Evolutionary conservation across 2,797 vertebrate species (phyloP).

Genomic region (Jordanella pulchra): DNA sequence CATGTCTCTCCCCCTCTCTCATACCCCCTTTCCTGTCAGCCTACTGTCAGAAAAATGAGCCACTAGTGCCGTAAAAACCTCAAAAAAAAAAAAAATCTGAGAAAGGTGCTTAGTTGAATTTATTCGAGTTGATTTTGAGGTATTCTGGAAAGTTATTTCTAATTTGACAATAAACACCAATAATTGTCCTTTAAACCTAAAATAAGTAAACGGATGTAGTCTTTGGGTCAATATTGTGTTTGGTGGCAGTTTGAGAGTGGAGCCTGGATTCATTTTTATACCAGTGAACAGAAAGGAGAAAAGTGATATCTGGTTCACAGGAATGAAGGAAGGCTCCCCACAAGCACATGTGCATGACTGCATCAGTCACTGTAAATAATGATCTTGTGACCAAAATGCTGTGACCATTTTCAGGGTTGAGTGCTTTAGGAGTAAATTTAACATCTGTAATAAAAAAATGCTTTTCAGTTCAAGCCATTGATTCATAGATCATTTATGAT

Average conservation of each 20-base stretch:
- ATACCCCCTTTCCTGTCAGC: no score
- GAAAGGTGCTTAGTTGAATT: background rate
- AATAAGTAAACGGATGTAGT: no score
- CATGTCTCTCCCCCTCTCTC: no score
- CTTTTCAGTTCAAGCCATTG: background rate
- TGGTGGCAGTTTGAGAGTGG: constrained; percentile 5
- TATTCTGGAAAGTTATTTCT: background rate
- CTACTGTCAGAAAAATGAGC: no score
- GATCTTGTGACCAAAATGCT: no score
- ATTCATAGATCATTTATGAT: background rate
- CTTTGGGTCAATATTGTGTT: constrained; percentile 14
- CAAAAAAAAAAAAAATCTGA: no score
- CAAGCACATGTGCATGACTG: background rate
- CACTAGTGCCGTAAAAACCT: no score
- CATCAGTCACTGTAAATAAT: background rate
- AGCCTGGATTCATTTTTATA: constrained; percentile 6
- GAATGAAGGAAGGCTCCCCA: constrained; percentile 8
- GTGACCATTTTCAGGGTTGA: background rate
- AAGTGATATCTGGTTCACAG: background rate
- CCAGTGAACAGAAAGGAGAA: background rate
- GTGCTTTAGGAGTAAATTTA: background rate
- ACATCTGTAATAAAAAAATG: background rate
- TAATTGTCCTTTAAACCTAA: background rate
- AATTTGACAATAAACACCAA: background rate
- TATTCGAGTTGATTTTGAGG: no score